Evolutionary conservation across 2,113 vertebrate species (phyloP), one percentile per base, ranked within the genome.

Genomic region (Rhea pennata): DNA sequence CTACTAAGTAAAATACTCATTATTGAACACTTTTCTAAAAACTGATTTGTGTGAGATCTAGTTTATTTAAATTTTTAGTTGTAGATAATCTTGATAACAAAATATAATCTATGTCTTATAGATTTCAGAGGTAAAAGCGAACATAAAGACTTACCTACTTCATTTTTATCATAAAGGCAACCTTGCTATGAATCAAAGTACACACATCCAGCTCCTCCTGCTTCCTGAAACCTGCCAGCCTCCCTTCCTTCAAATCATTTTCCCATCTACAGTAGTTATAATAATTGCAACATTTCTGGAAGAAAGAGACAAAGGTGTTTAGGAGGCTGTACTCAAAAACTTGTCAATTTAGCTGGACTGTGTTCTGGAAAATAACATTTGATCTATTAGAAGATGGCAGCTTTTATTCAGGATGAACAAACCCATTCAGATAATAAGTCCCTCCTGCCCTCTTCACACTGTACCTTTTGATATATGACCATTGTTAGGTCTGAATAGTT

Each of bases 371-470:
- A 92, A 95, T 29, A 84, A 94, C 92, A 92, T 69, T 73, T 53
- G 21, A 17, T 64, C 74, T 88, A 62, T 94, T 88, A 84, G 88
- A 82, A 87, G 91, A 87, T 92, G 96, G 84, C 86, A 96, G 36
- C 70, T 92, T 95, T 95, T 91, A 91, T 92, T 97, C 93, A 76
- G 73, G 91, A 76, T 94, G 96, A 96, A 62, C 48, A 92, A 94
- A 76, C 80, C 40, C 84, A 73, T 96, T 96, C 86, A 92, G 74
- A 76, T 96, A 90, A 71, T 79, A 91, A 93, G 91, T 94, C 66
- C 29, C 70, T 76, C 5, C 0, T 84, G 70, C 70, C 74, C 66
- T 96, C 70, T 88, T 95, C 93, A 72, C 27, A 31, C 62, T 96
- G 58, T 66, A 54, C 9, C 33, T 96, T 94, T 94, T 94, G 53